Evolutionary conservation across 2,888 invertebrate species (phyloP).

Genomic region (Aporophyla nigra): DNA sequence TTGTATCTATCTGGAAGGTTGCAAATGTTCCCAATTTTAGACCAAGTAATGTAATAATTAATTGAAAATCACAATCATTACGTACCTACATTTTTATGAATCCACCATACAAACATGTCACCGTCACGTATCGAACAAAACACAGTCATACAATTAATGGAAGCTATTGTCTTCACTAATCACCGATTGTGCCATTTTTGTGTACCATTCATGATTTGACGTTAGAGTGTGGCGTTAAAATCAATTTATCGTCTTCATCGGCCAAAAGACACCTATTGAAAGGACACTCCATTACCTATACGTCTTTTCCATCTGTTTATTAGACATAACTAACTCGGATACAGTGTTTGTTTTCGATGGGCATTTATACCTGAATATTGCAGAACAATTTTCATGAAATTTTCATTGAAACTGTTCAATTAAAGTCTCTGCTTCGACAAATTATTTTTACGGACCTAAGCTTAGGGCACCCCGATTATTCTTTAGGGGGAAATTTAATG

Average conservation of each 20-base stretch:
- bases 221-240: neutral
- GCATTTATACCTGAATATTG: neutral
- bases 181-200: constrained; percentile 48
- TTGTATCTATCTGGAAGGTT: neutral
- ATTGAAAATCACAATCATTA: neutral
- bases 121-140: neutral
- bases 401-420: too few species aligned
- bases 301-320: neutral
- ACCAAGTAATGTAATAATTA: neutral
- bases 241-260: neutral
- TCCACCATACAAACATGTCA: neutral
- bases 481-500: too few species aligned
- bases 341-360: neutral
- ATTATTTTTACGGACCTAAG: too few species aligned
- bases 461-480: too few species aligned
- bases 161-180: constrained; percentile 41
- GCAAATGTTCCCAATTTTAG: neutral
- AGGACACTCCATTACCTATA: neutral
- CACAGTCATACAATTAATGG: neutral
- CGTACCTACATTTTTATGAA: too few species aligned
- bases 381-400: too few species aligned
- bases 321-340: neutral
- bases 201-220: constrained; percentile 9
- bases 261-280: neutral
- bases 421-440: too few species aligned